Percentiles rank a stretch among this genome's conserved stretches.
Evolutionary conservation across 2,113 vertebrate genomes (phyloP).

Genomic region (Hemichromis elongatus): DNA sequence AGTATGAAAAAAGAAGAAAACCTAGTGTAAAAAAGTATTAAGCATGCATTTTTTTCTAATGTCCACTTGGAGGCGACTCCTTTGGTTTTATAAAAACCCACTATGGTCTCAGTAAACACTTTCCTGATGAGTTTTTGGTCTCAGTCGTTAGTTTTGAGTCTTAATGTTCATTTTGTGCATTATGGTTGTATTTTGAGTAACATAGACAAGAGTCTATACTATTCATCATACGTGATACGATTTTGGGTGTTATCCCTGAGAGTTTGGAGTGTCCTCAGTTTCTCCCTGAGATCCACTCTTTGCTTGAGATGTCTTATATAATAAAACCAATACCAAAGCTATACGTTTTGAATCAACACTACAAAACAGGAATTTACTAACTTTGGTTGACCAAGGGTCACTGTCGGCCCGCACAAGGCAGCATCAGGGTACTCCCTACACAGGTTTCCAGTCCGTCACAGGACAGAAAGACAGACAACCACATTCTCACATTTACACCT

Average conservation of each 20-base stretch:
- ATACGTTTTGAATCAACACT: neutral
- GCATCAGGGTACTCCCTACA: neutral
- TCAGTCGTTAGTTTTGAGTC: neutral
- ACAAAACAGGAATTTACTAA: neutral
- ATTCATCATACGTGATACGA: neutral
- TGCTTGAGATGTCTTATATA: neutral
- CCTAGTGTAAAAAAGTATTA: neutral
- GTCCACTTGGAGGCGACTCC: neutral
- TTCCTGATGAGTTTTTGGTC: neutral
- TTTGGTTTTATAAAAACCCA: neutral
- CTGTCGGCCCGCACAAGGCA: neutral
- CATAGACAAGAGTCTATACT: neutral
- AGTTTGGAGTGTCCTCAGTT: neutral
- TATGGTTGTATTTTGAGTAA: neutral
- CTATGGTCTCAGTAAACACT: neutral
- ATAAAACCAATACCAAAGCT: neutral
- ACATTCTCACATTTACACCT: neutral
- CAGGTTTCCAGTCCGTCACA: neutral
- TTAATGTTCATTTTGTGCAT: neutral
- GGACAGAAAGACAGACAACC: neutral
- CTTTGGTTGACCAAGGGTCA: neutral
- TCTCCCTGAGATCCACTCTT: rapidly evolving
- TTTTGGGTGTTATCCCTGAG: neutral
- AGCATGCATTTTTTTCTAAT: neutral
- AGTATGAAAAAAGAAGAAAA: neutral